Conservation (phyloP, 53 echinoderm and acorn worm genomes). For the Echinarachnius parma region DNA sequence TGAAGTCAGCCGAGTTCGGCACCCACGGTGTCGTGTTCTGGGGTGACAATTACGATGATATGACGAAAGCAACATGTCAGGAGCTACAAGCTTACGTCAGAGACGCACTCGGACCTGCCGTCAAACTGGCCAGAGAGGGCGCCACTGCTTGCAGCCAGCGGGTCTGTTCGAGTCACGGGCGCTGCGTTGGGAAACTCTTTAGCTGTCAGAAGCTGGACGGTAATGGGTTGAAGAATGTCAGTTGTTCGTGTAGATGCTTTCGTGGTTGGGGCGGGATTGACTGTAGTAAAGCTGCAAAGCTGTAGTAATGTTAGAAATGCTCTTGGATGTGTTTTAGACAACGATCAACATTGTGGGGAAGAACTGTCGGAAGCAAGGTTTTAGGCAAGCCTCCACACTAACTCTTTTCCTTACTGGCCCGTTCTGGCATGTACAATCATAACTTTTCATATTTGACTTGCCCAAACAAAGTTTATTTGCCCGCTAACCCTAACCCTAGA, state of each 20-base stretch:
- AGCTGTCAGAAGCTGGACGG: too few relatives aligned
- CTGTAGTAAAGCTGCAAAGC: not conserved
- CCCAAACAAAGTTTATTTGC: too few relatives aligned
- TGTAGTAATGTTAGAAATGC: too few relatives aligned
- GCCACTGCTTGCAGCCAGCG: slow-evolving; percentile 50
- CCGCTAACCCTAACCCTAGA: too few relatives aligned
- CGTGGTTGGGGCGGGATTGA: slow-evolving; percentile 16
- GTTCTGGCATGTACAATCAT: too few relatives aligned
- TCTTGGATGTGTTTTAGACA: too few relatives aligned
- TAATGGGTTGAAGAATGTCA: not conserved
- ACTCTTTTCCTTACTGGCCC: too few relatives aligned
- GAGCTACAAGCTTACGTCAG: slow-evolving; percentile 48
- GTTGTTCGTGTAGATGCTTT: slow-evolving; percentile 22
- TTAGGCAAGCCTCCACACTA: too few relatives aligned
- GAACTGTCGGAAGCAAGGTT: too few relatives aligned
- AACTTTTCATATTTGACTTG: too few relatives aligned
- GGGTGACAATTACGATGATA: slow-evolving; percentile 68
- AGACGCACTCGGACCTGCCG: slow-evolving; percentile 55
- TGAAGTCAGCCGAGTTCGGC: slow-evolving; percentile 61
- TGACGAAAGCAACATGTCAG: slow-evolving; percentile 29
- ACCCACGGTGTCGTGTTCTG: slow-evolving; percentile 65
- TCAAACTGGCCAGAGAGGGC: slow-evolving; percentile 40
- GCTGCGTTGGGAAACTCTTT: slow-evolving; percentile 64
- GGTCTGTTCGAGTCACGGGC: slow-evolving; percentile 62
- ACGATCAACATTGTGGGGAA: too few relatives aligned